A percentile compares a stretch with the other conserved stretches of the same genome.
phyloP scores from a whole-genome alignment of 2,888 invertebrate genomes.

The Phania funesta region DNA sequence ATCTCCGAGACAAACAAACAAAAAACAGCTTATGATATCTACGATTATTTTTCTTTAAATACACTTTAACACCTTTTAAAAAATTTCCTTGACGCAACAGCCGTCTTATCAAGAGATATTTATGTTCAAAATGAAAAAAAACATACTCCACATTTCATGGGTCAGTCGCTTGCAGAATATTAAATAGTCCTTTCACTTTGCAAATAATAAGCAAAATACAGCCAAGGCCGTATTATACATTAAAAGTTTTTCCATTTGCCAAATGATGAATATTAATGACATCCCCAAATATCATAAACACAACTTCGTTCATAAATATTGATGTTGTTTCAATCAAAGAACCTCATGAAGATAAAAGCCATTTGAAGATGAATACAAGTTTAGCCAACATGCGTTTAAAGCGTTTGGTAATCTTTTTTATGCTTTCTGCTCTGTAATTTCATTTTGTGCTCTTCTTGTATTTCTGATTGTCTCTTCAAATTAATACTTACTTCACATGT shows the following conservation, averaged over 20 bases:
- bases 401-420: slow-evolving; percentile 50
- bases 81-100: no score
- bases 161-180: no score
- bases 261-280: slow-evolving; percentile 48
- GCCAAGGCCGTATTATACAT: neutral
- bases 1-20: no score
- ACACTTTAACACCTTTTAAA: no score
- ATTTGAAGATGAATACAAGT: slow-evolving; percentile 7
- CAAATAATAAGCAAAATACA: no score
- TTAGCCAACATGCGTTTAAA: slow-evolving; percentile 23
- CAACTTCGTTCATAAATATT: neutral
- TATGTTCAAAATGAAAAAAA: no score
- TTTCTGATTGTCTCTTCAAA: neutral
- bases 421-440: neutral
- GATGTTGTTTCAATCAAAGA: neutral
- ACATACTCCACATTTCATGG: no score
- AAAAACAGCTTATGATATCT: no score
- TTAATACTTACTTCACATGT: slow-evolving; percentile 22
- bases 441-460: neutral
- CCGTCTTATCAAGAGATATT: no score
- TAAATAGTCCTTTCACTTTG: no score
- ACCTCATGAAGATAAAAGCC: neutral
- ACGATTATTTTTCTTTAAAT: no score
- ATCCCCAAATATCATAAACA: slow-evolving; percentile 23
- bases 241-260: slow-evolving; percentile 61